Evolutionary conservation across 2,888 invertebrate genomes (phyloP).

Genomic region (Ametastegia equiseti): DNA sequence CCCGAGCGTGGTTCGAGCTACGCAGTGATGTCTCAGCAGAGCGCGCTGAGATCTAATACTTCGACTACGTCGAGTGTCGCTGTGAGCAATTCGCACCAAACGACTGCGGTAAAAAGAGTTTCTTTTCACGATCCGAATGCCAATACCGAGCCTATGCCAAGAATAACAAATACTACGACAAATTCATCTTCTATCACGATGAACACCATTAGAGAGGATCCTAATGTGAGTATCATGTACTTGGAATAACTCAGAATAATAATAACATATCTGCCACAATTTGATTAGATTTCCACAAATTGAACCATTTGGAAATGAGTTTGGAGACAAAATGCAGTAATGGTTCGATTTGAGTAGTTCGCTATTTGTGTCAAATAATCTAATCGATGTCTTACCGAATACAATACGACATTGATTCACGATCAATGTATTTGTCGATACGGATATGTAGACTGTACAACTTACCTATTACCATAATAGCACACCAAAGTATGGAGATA

Average conservation of each 20-base stretch:
- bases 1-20: slow-evolving; percentile 94
- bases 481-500: slow-evolving; percentile 18
- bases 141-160: slow-evolving; percentile 66
- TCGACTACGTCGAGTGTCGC: slow-evolving; percentile 70
- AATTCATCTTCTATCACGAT: slow-evolving; percentile 74
- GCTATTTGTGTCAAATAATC: slow-evolving; percentile 10
- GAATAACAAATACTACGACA: slow-evolving; percentile 72
- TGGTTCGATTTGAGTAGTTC: slow-evolving; percentile 22
- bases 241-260: background rate
- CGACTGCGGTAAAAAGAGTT: slow-evolving; percentile 81
- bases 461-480: slow-evolving; percentile 12
- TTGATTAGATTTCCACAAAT: background rate
- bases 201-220: slow-evolving; percentile 85
- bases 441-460: background rate
- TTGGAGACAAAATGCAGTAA: background rate
- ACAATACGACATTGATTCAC: background rate
- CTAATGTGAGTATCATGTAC: slow-evolving; percentile 82
- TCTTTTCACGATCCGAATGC: slow-evolving; percentile 84
- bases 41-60: slow-evolving; percentile 75
- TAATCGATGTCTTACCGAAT: background rate
- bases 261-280: background rate
- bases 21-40: slow-evolving; percentile 87
- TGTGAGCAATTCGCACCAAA: slow-evolving; percentile 64
- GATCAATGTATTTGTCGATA: background rate
- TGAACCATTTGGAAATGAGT: background rate